Evolutionary conservation across 2,888 invertebrate genomes (phyloP), one percentile per base, ranked within the genome.

Genomic region (Uropetala carovei): DNA sequence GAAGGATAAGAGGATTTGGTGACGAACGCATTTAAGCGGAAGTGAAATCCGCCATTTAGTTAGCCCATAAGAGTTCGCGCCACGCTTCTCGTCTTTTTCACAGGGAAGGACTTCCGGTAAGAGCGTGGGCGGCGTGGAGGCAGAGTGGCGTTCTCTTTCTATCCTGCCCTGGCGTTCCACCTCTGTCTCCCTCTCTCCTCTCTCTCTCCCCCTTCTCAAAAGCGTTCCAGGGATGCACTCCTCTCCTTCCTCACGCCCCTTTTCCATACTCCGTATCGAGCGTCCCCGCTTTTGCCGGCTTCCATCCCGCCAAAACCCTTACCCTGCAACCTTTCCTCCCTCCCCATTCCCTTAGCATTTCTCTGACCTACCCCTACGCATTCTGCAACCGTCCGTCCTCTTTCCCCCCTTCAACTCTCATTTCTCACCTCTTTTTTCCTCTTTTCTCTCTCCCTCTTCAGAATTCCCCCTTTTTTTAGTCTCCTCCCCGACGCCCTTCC

Each of bases 331-430:
- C 83, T 43, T 30, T 13, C 14, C 30, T 30, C 13, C 82, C 30
- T 82, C 7, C 82, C 16, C 18, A 4, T 14, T 82, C 13, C 82
- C 18, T 43, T 43, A 11, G 30, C 82, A 14, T 56, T 64, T 68
- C 43, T 30, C 89, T 89, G 89, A 89, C 89, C 89, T 89, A 89
- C 89, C 89, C 89, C 89, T 89, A 89, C 64, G 68, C 89, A n/a
- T 30, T 64, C 60, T 30, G 22, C 64, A 30, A 18, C 58, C 60
- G 59, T 30, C 22, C 82, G 8, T 30, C 82, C 82, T 82, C 22
- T 58, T 59, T 22, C 85, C 85, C 30, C 43, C n/a, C 64, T 11
- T 83, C 18, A 30, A 11, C 56, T n/a, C 16, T 75, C 43, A 43
- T 43, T 13, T 22, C 75, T 75, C 43, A n/a, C 56, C 16, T 82